Percentiles rank a stretch among this genome's conserved stretches.
phyloP scores from a whole-genome alignment of 2,888 invertebrate genomes.

The Apamea crenata region DNA sequence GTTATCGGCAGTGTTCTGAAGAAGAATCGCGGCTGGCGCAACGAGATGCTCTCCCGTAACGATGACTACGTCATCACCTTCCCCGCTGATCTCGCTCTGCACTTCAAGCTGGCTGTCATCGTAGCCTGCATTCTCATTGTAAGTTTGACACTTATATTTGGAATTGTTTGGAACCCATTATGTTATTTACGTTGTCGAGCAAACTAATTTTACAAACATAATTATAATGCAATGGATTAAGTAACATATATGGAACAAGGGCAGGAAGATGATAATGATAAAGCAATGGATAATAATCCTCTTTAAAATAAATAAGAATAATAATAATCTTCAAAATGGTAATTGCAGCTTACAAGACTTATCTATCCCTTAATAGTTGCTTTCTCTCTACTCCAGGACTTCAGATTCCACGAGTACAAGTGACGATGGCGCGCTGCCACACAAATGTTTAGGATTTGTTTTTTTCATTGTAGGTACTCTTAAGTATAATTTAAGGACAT shows the following conservation, averaged over 20 bases:
- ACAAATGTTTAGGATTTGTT: neutral
- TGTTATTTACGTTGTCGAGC: neutral
- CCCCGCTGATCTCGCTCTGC: constrained; percentile 32
- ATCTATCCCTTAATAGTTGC: neutral
- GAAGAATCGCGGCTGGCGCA: constrained; percentile 24
- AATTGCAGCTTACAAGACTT: neutral
- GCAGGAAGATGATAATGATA: neutral
- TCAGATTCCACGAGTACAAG: constrained; percentile 20
- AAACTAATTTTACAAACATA: neutral
- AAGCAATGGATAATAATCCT: neutral
- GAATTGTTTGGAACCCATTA: neutral
- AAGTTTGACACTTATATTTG: neutral
- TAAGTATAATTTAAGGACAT: neutral
- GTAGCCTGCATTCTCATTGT: constrained; percentile 18
- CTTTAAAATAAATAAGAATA: neutral
- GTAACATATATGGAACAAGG: neutral
- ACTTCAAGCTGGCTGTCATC: constrained; percentile 31
- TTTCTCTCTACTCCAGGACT: constrained; percentile 18
- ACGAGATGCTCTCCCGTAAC: constrained; percentile 47
- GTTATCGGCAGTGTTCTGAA: constrained; percentile 69
- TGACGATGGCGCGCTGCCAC: neutral
- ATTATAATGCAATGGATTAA: neutral
- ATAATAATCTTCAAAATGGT: neutral
- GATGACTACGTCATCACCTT: constrained; percentile 29
- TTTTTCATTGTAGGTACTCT: neutral